Conservation (phyloP, 2,113 vertebrate species). For the Lepus americanus region DNA sequence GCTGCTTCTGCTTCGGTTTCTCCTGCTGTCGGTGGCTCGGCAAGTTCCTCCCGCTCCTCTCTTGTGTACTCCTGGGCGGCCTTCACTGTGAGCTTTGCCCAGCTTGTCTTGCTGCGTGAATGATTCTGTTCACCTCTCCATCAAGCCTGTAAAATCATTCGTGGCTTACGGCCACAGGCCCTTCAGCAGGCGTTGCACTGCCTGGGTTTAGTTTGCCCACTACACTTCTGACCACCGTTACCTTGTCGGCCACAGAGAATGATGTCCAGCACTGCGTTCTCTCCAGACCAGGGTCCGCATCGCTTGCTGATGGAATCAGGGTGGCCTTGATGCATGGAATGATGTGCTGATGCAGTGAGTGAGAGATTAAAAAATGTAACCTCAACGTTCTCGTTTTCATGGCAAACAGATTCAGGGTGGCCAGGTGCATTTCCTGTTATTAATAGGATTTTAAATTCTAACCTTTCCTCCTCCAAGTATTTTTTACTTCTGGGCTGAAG, state of each 20-base stretch:
- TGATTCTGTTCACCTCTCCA: background rate
- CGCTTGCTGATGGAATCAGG: background rate
- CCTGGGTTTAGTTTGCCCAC: background rate
- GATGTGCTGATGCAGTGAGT: background rate
- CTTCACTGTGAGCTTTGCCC: background rate
- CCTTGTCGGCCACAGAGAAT: background rate
- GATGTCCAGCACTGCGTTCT: background rate
- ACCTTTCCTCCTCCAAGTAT: background rate
- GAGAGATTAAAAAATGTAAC: background rate
- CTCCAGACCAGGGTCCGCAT: background rate
- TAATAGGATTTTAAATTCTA: constrained; percentile 33
- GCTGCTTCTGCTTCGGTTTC: background rate
- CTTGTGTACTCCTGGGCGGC: background rate
- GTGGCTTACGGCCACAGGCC: background rate
- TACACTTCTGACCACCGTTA: background rate
- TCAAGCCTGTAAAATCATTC: background rate
- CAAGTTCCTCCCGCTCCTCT: background rate
- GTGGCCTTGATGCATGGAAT: background rate
- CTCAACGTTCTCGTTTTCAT: background rate
- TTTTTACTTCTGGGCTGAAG: background rate
- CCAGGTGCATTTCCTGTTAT: background rate
- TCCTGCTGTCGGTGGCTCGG: background rate
- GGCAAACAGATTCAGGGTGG: background rate
- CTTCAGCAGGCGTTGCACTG: background rate
- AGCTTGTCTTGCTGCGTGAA: background rate